Base-by-base conservation (phyloP, 2,113 vertebrate species). In the Rattus norvegicus region DNA sequence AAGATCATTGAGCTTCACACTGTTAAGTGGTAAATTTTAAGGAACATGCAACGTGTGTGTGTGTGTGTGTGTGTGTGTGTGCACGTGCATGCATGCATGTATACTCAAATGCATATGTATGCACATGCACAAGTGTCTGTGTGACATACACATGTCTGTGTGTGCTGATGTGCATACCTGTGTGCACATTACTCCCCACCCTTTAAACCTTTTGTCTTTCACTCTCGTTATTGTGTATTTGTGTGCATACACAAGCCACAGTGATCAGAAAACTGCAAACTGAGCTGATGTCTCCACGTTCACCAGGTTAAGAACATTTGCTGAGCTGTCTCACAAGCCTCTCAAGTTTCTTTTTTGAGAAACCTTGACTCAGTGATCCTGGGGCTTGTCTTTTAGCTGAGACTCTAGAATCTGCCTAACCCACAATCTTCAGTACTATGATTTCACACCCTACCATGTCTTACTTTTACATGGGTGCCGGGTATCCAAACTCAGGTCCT, bases 41-140 rank as follows among this genome's bases (percentile, higher is more conserved):
- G 43, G 33, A 36, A 56, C 17, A 80, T 3, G 36, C 36, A 26
- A 7, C 13, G 22, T 61, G 22, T 77, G 13, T 30, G 36, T 7
- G 12, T 56, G 17, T 54, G 30, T 2, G 26, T 30, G 30, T 20
- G n/a, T n/a, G 5, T 6, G 17, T 63, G 61, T 10, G 65, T 28
- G 26, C 7, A 14, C 0, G 7, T 3, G 16, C 3, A 7, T 36
- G 36, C 2, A 6, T n/a, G 70, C 13, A 36, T n/a, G 70, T 14
- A 20, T 6, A 7, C 59, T 61, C 59, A 17, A 61, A 17, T 61
- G 59, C 59, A 13, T 72, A 14, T 39, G 70, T 72, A 17, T 39
- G 36, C 1, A 20, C 33, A 36, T 70, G 69, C 33, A 70, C 69
- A 70, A 70, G 69, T 36, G 10, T 76, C 2, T 43, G 70, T 43